Percentiles rank a stretch among this genome's conserved stretches.
phyloP scores from a whole-genome alignment of 2,113 vertebrate genomes.

The Chloropsis cyanopogon region DNA sequence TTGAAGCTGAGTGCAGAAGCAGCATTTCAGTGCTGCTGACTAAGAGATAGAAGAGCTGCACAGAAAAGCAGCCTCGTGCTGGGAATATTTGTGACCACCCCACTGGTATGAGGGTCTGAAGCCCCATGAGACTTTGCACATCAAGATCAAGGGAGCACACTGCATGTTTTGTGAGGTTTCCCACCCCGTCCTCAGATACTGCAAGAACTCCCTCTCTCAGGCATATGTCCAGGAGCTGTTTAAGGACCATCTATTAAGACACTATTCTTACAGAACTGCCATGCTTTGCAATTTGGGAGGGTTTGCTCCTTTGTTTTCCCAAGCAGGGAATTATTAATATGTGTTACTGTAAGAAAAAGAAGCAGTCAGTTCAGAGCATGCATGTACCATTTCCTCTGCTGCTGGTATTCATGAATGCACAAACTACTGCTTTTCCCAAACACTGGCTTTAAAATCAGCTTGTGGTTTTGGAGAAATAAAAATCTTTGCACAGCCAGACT shows the following conservation, averaged over 20 bases:
- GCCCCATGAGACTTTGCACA: not conserved
- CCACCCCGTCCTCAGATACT: not conserved
- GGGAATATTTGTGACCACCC: not conserved
- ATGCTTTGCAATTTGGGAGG: not conserved
- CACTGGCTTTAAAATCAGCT: not conserved
- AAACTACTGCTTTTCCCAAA: not conserved
- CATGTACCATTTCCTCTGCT: not conserved
- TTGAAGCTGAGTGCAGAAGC: not conserved
- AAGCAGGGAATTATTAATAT: not conserved
- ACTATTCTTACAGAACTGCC: not conserved
- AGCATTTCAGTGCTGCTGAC: not conserved
- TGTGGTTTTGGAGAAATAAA: not conserved
- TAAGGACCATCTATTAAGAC: not conserved
- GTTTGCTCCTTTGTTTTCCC: not conserved
- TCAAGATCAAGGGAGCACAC: not conserved
- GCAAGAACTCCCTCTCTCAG: not conserved
- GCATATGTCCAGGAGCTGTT: not conserved
- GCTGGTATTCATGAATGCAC: not conserved
- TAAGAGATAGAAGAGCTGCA: not conserved
- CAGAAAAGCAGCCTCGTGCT: accelerated
- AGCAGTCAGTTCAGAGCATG: not conserved
- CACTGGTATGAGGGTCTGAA: not conserved
- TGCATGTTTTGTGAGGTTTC: not conserved
- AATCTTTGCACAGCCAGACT: not conserved
- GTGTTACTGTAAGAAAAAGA: not conserved